A percentile compares a stretch with the other conserved stretches of the same genome.
phyloP scores from a whole-genome alignment of 2,888 invertebrate genomes.

The Frankliniella fusca region DNA sequence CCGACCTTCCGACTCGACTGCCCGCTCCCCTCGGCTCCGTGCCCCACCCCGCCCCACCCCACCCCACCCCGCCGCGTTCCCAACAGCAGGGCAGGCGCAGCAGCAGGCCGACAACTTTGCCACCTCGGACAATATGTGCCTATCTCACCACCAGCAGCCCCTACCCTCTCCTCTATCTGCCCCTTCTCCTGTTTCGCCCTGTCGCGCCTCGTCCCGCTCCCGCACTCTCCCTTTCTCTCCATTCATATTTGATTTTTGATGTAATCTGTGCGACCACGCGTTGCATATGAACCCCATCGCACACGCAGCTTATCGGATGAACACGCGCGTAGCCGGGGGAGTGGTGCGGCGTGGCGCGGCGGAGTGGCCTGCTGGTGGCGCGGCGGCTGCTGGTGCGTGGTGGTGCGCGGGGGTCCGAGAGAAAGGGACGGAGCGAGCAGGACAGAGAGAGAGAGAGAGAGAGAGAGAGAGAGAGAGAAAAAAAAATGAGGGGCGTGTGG shows the following conservation, averaged over 20 bases:
- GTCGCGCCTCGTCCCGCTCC: slow-evolving; percentile 43
- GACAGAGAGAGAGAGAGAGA: too few species aligned
- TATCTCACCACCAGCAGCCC: slow-evolving; percentile 46
- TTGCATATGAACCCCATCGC: not conserved
- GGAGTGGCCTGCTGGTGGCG: too few species aligned
- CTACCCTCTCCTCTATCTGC: slow-evolving; percentile 49
- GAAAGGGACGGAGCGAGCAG: not conserved
- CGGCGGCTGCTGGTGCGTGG: too few species aligned
- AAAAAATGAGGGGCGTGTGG: too few species aligned
- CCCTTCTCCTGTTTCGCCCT: slow-evolving; percentile 41
- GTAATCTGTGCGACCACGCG: not conserved
- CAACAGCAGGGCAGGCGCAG: too few species aligned
- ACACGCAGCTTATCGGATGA: not conserved
- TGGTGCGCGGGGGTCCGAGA: not conserved
- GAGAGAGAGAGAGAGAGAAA: not conserved
- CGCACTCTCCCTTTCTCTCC: not conserved
- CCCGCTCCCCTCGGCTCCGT: slow-evolving; percentile 44
- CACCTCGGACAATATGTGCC: slow-evolving; percentile 1
- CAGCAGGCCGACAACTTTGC: too few species aligned
- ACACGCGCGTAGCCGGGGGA: not conserved
- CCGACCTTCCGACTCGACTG: slow-evolving; percentile 47
- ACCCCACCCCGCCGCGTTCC: not conserved
- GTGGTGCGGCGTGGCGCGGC: not conserved
- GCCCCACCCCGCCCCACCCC: slow-evolving; percentile 43
- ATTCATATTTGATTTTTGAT: not conserved